A percentile compares a stretch with the other conserved stretches of the same genome.
These are phyloP conservation scores for Amblyteles armatorius DNA, from an alignment of 2,888 invertebrate species.

Conservation along the genomic window DNA sequence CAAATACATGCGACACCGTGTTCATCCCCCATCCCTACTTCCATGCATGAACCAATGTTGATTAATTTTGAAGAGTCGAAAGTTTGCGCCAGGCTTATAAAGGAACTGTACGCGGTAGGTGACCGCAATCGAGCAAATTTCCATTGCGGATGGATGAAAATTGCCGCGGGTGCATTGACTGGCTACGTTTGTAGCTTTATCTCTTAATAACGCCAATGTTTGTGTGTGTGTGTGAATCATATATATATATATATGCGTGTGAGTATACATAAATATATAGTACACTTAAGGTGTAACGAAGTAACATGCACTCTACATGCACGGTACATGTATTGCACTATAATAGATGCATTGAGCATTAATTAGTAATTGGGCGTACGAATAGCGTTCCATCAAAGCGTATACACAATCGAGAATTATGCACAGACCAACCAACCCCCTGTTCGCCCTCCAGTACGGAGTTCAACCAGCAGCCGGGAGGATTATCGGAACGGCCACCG, in stretches of 20 bases:
- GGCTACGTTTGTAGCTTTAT: constrained; percentile 31
- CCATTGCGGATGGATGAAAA: constrained; percentile 33
- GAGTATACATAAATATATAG: constrained; percentile 13
- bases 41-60: neutral
- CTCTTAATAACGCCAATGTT: constrained; percentile 35
- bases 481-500: constrained; percentile 61
- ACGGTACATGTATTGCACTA: constrained; percentile 18
- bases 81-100: neutral
- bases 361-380: constrained; percentile 61
- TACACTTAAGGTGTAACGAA: constrained; percentile 46
- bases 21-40: too few species aligned
- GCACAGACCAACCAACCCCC: constrained; percentile 2
- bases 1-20: too few species aligned
- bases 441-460: neutral
- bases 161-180: constrained; percentile 24
- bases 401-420: constrained; percentile 41
- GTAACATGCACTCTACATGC: constrained; percentile 36
- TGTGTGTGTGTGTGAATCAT: neutral
- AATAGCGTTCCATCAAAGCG: constrained; percentile 53
- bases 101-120: neutral
- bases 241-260: constrained; percentile 22
- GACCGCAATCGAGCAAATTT: neutral
- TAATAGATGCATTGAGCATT: constrained; percentile 59
- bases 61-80: constrained; percentile 2
- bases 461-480: constrained; percentile 52